Evolutionary conservation across 2,797 vertebrate species (phyloP), one percentile per base, ranked within the genome.

Genomic region (Esox masquinongy): DNA sequence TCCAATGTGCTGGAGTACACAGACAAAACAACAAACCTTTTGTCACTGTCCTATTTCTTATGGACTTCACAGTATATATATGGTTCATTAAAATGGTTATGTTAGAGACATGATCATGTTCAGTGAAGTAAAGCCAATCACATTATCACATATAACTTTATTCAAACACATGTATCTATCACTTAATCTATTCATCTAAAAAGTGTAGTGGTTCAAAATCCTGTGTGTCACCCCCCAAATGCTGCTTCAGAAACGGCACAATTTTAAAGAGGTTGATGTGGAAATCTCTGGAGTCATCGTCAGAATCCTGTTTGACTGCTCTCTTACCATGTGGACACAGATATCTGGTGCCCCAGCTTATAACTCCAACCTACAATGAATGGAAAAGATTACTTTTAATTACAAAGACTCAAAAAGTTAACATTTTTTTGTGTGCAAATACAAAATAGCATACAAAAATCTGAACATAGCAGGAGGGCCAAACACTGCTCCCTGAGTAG

Each of bases 211-310:
- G 83, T 19, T 64, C 24, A 73, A 39, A 77, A 34, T 61, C 73
- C 15, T 66, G 15, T 4, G 24, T 2, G 1, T 0, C 74, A 51
- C 83, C 3, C 24, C 6, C 72, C 5, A 89, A 56, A 64, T 83
- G 31, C 1, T 5, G 0, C 72, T 75, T 43, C 29, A 89, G 80
- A 34, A 89, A 89, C 1, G 31, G 3, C 11, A 67, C 80, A 5
- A 89, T 74, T 63, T 79, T 63, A 66, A 89, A 89, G 22, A 89
- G 84, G 59, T 77, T 76, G 50, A 79, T 73, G 59, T 89, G 83
- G 71, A 82, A 89, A 76, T 89, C 87, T 77, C 84, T 84, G 47
- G 80, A 53, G 0, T n/a, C 4, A 2, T 29, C 17, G 3, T 4
- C 17, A 22, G 82, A 77, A 0, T 0, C 2, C 12, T 53, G 17